Conservation (phyloP, 2,113 vertebrate species). For the Gasterosteus aculeatus region DNA sequence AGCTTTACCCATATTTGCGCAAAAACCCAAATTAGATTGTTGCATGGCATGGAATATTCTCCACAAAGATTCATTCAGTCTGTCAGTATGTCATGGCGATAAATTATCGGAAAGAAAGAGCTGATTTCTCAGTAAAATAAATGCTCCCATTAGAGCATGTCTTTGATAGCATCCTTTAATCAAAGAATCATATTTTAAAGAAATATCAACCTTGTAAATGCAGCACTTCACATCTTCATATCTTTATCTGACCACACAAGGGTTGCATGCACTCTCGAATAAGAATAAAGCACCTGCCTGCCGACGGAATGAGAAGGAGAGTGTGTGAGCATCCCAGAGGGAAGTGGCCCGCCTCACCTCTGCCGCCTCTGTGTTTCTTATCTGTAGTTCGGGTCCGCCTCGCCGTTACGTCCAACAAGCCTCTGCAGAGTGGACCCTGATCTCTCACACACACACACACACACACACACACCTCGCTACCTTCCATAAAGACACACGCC, state of each 20-base stretch:
- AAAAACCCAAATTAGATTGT: background rate
- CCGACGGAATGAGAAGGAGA: background rate
- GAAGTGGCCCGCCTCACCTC: constrained; percentile 20
- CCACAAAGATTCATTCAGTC: background rate
- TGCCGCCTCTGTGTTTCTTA: constrained; percentile 16
- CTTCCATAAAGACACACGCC: constrained; percentile 20
- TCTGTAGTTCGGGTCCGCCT: constrained; percentile 26
- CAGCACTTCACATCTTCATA: background rate
- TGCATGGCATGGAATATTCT: background rate
- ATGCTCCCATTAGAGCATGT: constrained; percentile 13
- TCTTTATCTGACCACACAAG: background rate
- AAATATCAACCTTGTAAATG: background rate
- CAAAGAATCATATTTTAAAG: background rate
- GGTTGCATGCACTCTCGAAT: background rate
- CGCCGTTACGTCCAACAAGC: constrained; percentile 18
- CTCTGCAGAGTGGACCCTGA: constrained; percentile 36
- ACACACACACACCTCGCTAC: background rate
- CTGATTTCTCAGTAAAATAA: background rate
- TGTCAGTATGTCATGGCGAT: background rate
- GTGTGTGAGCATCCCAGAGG: constrained; percentile 21
- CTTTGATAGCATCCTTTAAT: constrained; percentile 18
- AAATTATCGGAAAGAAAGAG: background rate
- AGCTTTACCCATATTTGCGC: background rate
- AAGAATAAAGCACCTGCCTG: constrained; percentile 17
- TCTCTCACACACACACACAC: constrained; percentile 26